Evolutionary conservation across 2,797 vertebrate genomes (phyloP), one percentile per base, ranked within the genome.

Genomic region (Podarcis lilfordi): DNA sequence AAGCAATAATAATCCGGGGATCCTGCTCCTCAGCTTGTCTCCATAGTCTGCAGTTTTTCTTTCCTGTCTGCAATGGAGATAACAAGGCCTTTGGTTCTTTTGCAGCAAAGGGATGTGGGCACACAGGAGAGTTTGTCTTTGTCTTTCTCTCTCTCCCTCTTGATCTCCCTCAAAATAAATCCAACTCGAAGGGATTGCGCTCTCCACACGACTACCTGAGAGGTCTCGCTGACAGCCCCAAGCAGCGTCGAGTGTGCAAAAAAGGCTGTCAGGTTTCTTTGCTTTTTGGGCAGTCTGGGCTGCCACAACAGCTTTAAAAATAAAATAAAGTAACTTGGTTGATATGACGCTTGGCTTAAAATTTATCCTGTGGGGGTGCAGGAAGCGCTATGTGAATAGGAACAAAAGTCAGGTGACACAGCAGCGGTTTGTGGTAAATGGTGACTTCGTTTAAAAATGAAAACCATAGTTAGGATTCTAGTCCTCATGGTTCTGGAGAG

Each of bases 1-100:
- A 55, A 15, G 50, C 50, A 15, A 55, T 55, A 50, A 50, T 50
- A 55, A 15, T 55, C 50, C 4, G 50, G 50, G 50, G 69, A 11
- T 71, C 29, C 4, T 71, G 69, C 91, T 74, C 89, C 82, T 92
- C 95, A 94, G 45, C 89, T 82, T 84, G 35, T 43, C 77, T 92
- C 90, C 92, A 87, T 89, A 4, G 23, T 76, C 88, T 94, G 89
- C 0, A 0, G 74, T 0, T 32, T 32, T 32, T 59, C 81, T 0
- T 9, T 81, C 88, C 5, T 72, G 76, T 90, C 88, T 92, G 93
- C 92, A 92, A 87, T 86, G 89, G 86, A 55, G 50, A 55, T 91
- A 91, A 92, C 92, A 85, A 11, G n/a, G 43, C 0, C 2, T 87
- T 91, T 87, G 79, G 66, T 84, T 29, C 77, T 89, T 0, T 0